These are phyloP conservation scores for Corythornis vintsioides DNA, from an alignment of 2,113 vertebrate genomes.

Conservation along the genomic window DNA sequence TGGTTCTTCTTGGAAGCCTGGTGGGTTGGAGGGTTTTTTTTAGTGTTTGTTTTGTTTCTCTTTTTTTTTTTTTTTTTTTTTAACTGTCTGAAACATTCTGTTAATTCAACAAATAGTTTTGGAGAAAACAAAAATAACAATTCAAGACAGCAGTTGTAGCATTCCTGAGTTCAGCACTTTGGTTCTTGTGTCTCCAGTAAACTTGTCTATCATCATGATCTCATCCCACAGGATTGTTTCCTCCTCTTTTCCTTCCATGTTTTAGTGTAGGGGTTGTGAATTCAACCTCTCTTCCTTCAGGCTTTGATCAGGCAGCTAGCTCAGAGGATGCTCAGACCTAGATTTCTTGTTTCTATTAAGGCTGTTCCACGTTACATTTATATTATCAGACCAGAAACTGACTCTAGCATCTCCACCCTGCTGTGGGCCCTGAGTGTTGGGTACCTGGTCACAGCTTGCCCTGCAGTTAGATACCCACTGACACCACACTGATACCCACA, in stretches of 20 bases:
- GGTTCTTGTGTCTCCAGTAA: neutral
- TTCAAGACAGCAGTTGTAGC: neutral
- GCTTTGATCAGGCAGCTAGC: neutral
- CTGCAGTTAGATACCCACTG: neutral
- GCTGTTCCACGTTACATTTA: neutral
- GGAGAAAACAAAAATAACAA: conserved; percentile 20
- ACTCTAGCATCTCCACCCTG: neutral
- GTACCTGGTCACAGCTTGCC: neutral
- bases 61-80: neutral
- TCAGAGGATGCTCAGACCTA: neutral
- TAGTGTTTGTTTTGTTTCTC: neutral
- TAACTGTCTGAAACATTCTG: neutral
- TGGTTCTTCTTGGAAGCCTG: neutral
- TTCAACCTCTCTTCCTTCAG: neutral
- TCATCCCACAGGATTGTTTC: neutral
- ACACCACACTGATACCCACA: neutral
- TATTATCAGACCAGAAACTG: neutral
- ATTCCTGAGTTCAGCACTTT: neutral
- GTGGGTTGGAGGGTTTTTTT: neutral
- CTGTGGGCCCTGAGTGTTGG: neutral
- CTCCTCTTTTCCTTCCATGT: neutral
- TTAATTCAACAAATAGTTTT: conserved; percentile 44
- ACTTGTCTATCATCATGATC: neutral
- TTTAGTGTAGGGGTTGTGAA: neutral
- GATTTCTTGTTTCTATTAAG: neutral